Conservation (phyloP, 2,113 vertebrate genomes). For the Macrotis lagotis region DNA sequence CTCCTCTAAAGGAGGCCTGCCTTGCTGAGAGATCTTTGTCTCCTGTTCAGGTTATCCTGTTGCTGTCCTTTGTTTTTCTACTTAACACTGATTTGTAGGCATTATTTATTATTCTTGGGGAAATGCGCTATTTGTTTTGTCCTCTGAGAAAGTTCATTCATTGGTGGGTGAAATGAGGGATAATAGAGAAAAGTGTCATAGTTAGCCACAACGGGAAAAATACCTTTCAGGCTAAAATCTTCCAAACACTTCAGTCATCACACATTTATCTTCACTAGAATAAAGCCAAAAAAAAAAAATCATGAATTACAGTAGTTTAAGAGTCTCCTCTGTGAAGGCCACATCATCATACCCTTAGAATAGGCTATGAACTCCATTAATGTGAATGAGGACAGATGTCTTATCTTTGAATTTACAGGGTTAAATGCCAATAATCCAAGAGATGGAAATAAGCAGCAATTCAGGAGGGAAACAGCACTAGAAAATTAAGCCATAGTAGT, state of each 20-base stretch:
- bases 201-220: fast-evolving
- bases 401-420: not conserved
- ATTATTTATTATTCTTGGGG: slow-evolving; percentile 47
- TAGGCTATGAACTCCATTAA: not conserved
- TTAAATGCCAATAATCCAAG: not conserved
- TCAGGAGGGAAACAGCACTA: not conserved
- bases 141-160: slow-evolving; percentile 66
- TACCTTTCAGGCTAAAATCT: not conserved
- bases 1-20: not conserved
- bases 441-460: not conserved
- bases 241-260: not conserved
- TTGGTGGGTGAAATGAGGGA: slow-evolving; percentile 55
- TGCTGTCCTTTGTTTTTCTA: not conserved
- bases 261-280: not conserved
- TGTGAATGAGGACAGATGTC: not conserved
- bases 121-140: slow-evolving; percentile 57
- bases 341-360: fast-evolving
- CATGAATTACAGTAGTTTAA: not conserved
- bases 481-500: not conserved
- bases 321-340: not conserved
- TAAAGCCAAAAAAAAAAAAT: not conserved
- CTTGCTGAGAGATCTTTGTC: slow-evolving; percentile 4
- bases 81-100: not conserved
- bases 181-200: not conserved
- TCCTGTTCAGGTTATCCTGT: slow-evolving; percentile 53